phyloP scores from a whole-genome alignment of 2,888 invertebrate species.

The Muscina levida region DNA sequence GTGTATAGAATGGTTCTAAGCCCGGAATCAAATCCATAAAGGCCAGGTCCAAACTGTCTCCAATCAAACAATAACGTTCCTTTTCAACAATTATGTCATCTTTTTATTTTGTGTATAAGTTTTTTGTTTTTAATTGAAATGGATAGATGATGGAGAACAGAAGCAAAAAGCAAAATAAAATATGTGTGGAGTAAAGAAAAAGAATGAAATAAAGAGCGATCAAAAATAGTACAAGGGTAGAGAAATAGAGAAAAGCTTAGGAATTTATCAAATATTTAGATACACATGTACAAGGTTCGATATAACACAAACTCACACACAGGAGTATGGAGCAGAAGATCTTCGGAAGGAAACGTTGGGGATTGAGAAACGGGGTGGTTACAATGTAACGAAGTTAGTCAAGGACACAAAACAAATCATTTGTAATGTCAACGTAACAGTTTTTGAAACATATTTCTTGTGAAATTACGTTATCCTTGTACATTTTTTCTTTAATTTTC shows the following conservation, averaged over 20 bases:
- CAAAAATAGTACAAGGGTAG: conserved; percentile 30
- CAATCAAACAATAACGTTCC: conserved; percentile 96
- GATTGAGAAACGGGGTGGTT: neutral
- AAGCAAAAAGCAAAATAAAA: conserved; percentile 66
- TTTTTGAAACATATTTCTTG: conserved; percentile 8
- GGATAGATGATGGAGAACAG: conserved; percentile 67
- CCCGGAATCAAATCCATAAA: conserved; percentile 90
- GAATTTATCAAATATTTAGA: conserved; percentile 20
- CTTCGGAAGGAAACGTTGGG: neutral
- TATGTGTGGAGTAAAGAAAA: conserved; percentile 36
- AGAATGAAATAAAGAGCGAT: conserved; percentile 53
- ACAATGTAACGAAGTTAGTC: conserved; percentile 48
- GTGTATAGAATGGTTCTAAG: conserved; percentile 81
- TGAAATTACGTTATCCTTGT: conserved; percentile 15
- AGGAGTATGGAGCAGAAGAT: neutral
- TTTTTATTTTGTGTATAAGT: conserved; percentile 75
- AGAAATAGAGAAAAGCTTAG: conserved; percentile 44
- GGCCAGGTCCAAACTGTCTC: conserved; percentile 96
- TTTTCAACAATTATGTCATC: conserved; percentile 93
- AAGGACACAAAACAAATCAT: neutral
- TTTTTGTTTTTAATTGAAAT: conserved; percentile 64
- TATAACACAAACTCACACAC: neutral
- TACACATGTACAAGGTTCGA: conserved; percentile 3
- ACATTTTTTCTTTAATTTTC: neutral
- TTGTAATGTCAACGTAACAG: neutral